These are phyloP conservation scores for Nebria brevicollis DNA, from an alignment of 2,888 invertebrate species.

Conservation along the genomic window DNA sequence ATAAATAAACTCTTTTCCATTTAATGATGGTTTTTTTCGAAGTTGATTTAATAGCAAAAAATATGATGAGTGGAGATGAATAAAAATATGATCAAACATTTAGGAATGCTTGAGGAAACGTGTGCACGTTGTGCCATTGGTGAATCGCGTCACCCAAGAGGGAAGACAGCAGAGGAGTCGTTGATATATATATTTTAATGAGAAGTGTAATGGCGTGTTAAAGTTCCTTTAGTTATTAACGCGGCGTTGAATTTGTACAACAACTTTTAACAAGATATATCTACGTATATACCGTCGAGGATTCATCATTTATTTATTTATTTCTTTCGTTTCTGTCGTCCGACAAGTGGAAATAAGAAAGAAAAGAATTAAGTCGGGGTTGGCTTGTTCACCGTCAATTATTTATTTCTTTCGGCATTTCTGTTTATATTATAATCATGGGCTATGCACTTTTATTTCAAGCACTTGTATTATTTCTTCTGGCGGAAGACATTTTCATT, in stretches of 20 bases:
- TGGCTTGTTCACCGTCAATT: too few species aligned
- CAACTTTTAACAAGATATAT: slow-evolving; percentile 32
- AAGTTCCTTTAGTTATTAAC: slow-evolving; percentile 24
- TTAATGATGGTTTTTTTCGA: too few species aligned
- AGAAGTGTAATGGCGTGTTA: slow-evolving; percentile 38
- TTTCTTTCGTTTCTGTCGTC: neutral
- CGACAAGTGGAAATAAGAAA: too few species aligned
- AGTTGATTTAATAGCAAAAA: too few species aligned
- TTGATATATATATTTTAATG: slow-evolving; percentile 35
- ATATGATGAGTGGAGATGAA: neutral
- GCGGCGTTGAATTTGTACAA: slow-evolving; percentile 13
- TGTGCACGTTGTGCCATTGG: slow-evolving; percentile 20
- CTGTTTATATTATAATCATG: too few species aligned
- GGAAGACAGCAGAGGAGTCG: slow-evolving; percentile 5
- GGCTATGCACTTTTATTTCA: too few species aligned
- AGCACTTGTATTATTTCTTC: too few species aligned
- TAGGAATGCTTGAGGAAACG: too few species aligned
- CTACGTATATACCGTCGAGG: neutral
- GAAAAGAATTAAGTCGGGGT: too few species aligned
- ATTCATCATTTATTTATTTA: slow-evolving; percentile 9
- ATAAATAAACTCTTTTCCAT: too few species aligned
- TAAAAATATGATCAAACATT: slow-evolving; percentile 23
- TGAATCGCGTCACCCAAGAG: slow-evolving; percentile 15
- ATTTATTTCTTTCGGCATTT: too few species aligned
- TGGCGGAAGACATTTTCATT: too few species aligned